Evolutionary conservation across 2,113 vertebrate species (phyloP).

Genomic region (Oreochromis niloticus): DNA sequence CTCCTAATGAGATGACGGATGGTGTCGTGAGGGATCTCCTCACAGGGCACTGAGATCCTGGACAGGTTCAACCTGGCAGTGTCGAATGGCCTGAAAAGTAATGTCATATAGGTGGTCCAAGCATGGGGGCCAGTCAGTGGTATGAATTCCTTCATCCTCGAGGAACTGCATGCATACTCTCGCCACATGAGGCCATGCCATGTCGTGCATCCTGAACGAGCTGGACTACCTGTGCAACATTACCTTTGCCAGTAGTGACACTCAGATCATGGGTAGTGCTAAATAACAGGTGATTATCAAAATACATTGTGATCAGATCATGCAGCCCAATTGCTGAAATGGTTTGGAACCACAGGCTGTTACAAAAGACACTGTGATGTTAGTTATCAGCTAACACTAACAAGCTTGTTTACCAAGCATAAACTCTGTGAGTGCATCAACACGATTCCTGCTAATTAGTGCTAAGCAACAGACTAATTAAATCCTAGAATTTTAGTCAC

Average conservation of each 20-base stretch:
- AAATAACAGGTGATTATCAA: not conserved
- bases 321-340: not conserved
- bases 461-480: not conserved
- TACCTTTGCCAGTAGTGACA: not conserved
- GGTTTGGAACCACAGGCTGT: not conserved
- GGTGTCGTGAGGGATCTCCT: not conserved
- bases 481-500: not conserved
- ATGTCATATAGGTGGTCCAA: not conserved
- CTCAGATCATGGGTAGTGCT: not conserved
- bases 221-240: not conserved
- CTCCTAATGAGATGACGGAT: not conserved
- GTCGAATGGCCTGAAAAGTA: not conserved
- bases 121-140: not conserved
- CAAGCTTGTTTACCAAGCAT: not conserved
- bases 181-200: rapidly evolving
- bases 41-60: not conserved
- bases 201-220: not conserved
- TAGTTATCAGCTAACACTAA: not conserved
- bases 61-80: not conserved
- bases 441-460: not conserved
- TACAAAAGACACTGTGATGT: not conserved
- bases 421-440: not conserved
- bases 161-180: not conserved
- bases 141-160: not conserved
- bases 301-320: not conserved